Evolutionary conservation across 2,888 invertebrate genomes (phyloP), one percentile per base, ranked within the genome.

Genomic region (Onchidella celtica): DNA sequence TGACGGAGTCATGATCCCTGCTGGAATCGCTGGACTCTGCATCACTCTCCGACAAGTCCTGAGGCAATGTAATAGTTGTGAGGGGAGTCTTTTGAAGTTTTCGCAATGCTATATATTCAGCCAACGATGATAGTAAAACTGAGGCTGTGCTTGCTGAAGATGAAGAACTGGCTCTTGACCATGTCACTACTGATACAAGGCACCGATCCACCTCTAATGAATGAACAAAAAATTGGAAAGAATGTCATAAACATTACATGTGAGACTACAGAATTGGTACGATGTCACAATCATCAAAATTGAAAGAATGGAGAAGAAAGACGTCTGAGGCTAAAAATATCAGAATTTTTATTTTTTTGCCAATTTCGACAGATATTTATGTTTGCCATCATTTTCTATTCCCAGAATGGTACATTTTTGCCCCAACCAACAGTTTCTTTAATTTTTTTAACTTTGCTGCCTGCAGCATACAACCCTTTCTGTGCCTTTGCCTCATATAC

Each of bases 181-280:
- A 85, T 66, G 85, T 87, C 83, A 86, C 83, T 14, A 91, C 83
- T 1, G 91, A 88, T 55, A 91, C 81, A 81, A 90, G 83, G 80
- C 89, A 88, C 57, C 87, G 86, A n/a, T 91, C 90, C 24, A 89
- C 83, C 63, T 90, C 91, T 91, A 84, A 3, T 36, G 29, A 38
- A n/a, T 6, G 63, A 79, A 72, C 0, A 65, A 66, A 21, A 55
- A 55, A 69, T 32, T 9, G n/a, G n/a, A n/a, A n/a, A n/a, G n/a
- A n/a, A n/a, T n/a, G n/a, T n/a, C n/a, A n/a, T n/a, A n/a, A n/a
- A n/a, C n/a, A n/a, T n/a, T n/a, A n/a, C n/a, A 59, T 59, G 24
- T 11, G 21, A 59, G 9, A 17, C 3, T 59, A 59, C 21, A 59
- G 21, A n/a, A 59, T 59, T n/a, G 21, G 59, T 21, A 59, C 21